Evolutionary conservation across 2,113 vertebrate genomes (phyloP).

Genomic region (Plotosus lineatus): DNA sequence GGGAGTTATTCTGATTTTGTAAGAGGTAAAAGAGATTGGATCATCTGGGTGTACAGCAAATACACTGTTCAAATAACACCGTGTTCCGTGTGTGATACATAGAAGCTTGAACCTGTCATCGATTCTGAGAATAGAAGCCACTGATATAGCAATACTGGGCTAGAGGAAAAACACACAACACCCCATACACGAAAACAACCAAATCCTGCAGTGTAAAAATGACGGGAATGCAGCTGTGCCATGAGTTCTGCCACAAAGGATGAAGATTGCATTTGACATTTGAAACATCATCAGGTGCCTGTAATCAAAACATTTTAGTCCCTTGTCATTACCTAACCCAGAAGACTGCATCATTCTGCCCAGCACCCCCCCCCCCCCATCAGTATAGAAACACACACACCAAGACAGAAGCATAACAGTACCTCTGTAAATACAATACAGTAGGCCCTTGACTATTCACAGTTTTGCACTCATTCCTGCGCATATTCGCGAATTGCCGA

Average conservation of each 20-base stretch:
- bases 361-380: background rate
- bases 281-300: background rate
- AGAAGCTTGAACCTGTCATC: background rate
- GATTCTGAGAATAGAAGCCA: background rate
- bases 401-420: background rate
- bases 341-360: background rate
- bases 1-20: background rate
- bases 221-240: background rate
- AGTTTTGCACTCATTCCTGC: no score
- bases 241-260: background rate
- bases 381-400: background rate
- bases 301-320: background rate
- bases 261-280: background rate
- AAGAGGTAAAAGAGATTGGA: background rate
- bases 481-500: no score
- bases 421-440: background rate
- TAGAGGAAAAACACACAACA: background rate
- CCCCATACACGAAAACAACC: background rate
- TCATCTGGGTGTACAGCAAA: constrained; percentile 5
- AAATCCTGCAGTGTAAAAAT: background rate
- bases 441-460: no score
- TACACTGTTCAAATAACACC: constrained; percentile 36
- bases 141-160: background rate
- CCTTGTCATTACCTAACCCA: background rate
- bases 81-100: no score